Evolutionary conservation across 2,113 vertebrate species (phyloP), one percentile per base, ranked within the genome.

Genomic region (Muscicapa adusta): DNA sequence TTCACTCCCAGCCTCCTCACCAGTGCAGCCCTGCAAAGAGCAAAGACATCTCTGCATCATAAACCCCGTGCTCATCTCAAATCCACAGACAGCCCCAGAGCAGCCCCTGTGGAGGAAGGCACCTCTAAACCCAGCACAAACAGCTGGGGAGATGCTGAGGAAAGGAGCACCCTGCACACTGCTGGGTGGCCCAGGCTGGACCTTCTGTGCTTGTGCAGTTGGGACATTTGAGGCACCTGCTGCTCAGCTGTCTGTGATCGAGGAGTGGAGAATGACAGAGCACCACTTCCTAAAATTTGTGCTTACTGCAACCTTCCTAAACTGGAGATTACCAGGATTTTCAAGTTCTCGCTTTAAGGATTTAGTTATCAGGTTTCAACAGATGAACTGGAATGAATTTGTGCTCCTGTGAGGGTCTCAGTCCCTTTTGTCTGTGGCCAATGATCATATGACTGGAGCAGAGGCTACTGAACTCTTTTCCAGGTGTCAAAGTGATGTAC

Each of bases 111-210:
- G 72, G 58, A 33, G 20, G 23, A 33, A n/a, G 33, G 5, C 38
- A 3, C 13, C 12, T 45, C 26, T 33, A 23, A 36, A 60, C 24
- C 9, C 26, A 60, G 72, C 33, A 38, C 7, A 36, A 2, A 8
- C 18, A 78, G 47, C 31, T 77, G 70, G 48, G 43, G 34, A 85
- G 54, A 65, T 42, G 15, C 51, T 54, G n/a, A 42, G 77, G 33
- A 70, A 70, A 50, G 0, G 0, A 58, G 13, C 11, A 10, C 15
- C 12, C 19, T 75, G 45, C 1, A 3, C 14, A 6, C 42, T 54
- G 8, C 1, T 48, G 33, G n/a, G 17, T 45, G 6, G 4, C n/a
- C 13, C 36, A 40, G 42, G 42, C 22, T 60, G 45, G 28, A 45
- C 42, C 63, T 47, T 15, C 6, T 33, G 10, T 50, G n/a, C 56